Base-by-base conservation (phyloP, 2,113 vertebrate genomes). In the Gambusia holbrooki region DNA sequence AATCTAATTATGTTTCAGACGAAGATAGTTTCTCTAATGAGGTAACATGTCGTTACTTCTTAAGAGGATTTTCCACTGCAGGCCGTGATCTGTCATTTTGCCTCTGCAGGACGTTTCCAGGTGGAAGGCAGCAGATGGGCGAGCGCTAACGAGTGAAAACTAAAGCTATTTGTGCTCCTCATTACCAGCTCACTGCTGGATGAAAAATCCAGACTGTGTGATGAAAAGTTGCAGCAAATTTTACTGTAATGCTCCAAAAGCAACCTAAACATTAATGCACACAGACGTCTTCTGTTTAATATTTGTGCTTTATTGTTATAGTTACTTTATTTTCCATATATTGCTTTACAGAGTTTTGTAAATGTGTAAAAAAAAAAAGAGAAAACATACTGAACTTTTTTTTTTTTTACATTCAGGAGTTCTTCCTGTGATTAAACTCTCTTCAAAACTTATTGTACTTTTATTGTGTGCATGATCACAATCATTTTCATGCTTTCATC, bases 221-320 rank as follows among this genome's bases (percentile, higher is more conserved):
- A 72, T 80, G 72, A 79, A 71, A 60, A 79, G 69, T 84, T 19
- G 32, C n/a, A 76, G 29, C 70, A 58, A n/a, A n/a, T 11, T 32
- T 32, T 9, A 40, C 69, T 33, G 69, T 67, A 74, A 64, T 25
- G 32, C 85, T 74, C 61, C 17, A 27, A 13, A 35, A 32, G 9
- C 32, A 10, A 33, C 14, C 33, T 66, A 5, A 54, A 72, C 9
- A 32, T 11, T 13, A n/a, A 14, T 19, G 13, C 40, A 11, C 42
- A 72, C 51, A 68, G 30, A n/a, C 19, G 35, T 45, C 35, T 37
- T 68, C 69, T 77, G 86, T 90, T 73, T 76, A 83, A 81, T 70
- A 62, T 78, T 35, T 69, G 84, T 89, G 84, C 88, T 93, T 93
- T 93, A 93, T 92, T 93, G 84, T 86, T 87, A 88, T 86, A 93